Conservation (phyloP, 2,888 invertebrate genomes). For the Acronicta leporina region DNA sequence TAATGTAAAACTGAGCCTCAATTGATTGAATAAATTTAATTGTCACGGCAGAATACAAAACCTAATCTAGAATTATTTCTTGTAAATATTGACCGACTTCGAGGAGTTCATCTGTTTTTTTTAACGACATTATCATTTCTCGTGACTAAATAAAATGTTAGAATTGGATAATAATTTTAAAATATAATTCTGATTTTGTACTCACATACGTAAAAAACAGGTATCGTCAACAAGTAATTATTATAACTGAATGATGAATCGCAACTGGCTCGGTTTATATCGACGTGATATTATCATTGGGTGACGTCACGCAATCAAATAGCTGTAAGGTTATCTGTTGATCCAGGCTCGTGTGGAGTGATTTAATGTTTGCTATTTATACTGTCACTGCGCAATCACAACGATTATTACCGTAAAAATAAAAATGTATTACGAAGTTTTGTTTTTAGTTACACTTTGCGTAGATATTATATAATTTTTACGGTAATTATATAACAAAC, state of each 20-base stretch:
- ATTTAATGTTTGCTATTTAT: conserved; percentile 6
- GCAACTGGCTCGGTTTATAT: conserved; percentile 18
- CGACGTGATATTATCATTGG: conserved; percentile 13
- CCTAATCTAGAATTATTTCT: too few relatives aligned
- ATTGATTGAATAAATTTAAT: too few relatives aligned
- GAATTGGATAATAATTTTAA: not conserved
- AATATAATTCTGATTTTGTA: not conserved
- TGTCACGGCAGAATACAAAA: too few relatives aligned
- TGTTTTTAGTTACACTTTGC: too few relatives aligned
- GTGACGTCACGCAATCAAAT: conserved; percentile 11
- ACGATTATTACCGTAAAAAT: too few relatives aligned
- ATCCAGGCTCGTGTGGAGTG: not conserved
- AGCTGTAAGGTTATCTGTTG: conserved; percentile 19
- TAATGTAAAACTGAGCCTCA: too few relatives aligned
- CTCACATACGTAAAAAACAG: conserved; percentile 16
- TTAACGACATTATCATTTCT: not conserved
- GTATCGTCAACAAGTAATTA: not conserved
- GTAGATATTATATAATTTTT: too few relatives aligned
- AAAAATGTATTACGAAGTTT: too few relatives aligned
- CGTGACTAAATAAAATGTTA: conserved; percentile 9
- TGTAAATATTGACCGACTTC: too few relatives aligned
- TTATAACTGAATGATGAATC: conserved; percentile 1
- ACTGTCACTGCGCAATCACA: not conserved
- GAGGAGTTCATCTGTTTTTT: too few relatives aligned
- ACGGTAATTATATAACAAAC: too few relatives aligned